Evolutionary conservation across 2,888 invertebrate genomes (phyloP), one percentile per base, ranked within the genome.

Genomic region (Deilephila elpenor): DNA sequence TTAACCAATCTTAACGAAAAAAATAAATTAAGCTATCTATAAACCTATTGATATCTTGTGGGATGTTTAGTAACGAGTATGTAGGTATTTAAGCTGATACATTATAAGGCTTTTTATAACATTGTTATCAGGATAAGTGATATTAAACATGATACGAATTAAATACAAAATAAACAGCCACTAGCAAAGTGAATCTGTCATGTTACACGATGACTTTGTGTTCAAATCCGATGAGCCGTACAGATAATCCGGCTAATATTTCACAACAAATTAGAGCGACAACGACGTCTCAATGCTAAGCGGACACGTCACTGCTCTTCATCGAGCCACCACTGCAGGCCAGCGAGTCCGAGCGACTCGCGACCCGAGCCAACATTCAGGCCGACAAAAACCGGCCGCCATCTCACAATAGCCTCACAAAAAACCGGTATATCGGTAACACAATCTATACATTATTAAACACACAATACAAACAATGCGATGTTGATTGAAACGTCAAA

Each of bases 401-500:
- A 87, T 88, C 88, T 86, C 83, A 86, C 88, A 86, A 89, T 86
- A 87, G 84, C 80, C 76, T 76, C 74, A 87, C 86, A 90, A 91
- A 91, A 91, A 91, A 87, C 80, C 86, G 82, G 93, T 93, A 93
- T 94, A 94, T 94, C 94, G 89, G 89, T 94, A 94, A 93, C 94
- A 93, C 93, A 90, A 94, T 94, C 93, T 93, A 88, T 89, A 89
- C 88, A 88, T 85, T 92, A 93, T 93, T 92, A 92, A 92, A 93
- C 92, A 86, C 86, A 92, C 91, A 94, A 94, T 90, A 92, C 93
- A 94, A 94, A 94, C 94, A 94, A 93, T 91, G 89, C 87, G 84
- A 90, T 87, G 92, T 89, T 93, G 94, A 94, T 94, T 94, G 94
- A 94, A 94, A 94, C 93, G 94, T 94, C 94, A 94, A 88, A 83